Conservation (phyloP, 2,113 vertebrate genomes). For the Dolichallabes microphthalmus region DNA sequence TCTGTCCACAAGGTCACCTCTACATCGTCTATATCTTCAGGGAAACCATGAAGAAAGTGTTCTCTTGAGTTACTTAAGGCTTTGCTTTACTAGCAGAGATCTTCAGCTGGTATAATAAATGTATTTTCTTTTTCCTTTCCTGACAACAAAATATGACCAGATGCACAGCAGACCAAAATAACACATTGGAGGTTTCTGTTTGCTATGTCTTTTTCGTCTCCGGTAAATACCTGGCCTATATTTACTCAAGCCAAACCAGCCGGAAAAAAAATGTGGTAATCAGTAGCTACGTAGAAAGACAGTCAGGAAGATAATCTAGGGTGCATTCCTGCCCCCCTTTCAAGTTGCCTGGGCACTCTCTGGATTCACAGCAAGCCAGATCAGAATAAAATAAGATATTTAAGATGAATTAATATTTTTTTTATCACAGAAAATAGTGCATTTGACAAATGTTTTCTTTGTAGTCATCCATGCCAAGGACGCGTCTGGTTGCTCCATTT, state of each 20-base stretch:
- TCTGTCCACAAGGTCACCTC: not conserved
- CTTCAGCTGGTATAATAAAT: not conserved
- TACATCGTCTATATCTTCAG: not conserved
- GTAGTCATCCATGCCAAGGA: not conserved
- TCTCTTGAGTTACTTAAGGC: slow-evolving; percentile 6
- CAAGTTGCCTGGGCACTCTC: not conserved
- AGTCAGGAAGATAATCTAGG: not conserved
- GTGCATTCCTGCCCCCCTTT: not conserved
- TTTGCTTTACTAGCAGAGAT: not conserved
- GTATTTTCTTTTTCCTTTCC: not conserved
- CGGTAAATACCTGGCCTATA: not conserved
- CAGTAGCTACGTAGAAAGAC: not conserved
- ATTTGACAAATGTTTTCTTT: not conserved
- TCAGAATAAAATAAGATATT: not conserved
- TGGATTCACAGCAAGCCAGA: not conserved
- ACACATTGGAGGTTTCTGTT: slow-evolving; percentile 6
- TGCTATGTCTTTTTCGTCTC: not conserved
- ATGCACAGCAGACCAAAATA: slow-evolving; percentile 10
- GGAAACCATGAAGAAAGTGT: slow-evolving; percentile 16
- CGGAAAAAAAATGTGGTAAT: not conserved
- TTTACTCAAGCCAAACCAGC: not conserved
- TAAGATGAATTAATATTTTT: not conserved
- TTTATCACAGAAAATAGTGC: not conserved
- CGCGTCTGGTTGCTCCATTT: not conserved
- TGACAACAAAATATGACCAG: not conserved